Conservation (phyloP, 1,140 invertebrate species). For the Agraylea sexmaculata region DNA sequence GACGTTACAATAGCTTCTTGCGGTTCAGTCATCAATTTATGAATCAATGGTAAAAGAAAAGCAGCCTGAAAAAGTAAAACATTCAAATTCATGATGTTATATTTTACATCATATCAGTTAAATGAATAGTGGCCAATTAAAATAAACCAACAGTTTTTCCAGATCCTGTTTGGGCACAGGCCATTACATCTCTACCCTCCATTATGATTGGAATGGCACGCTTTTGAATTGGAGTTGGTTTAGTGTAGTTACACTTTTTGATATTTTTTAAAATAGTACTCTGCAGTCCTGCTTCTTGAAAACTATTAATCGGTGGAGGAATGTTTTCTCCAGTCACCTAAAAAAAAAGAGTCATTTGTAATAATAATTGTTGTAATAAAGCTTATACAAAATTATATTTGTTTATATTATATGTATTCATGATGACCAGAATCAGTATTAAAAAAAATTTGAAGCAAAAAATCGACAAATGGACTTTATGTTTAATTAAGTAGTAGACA, state of each 20-base stretch:
- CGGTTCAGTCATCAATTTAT: constrained; percentile 48
- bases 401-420: too few relatives aligned
- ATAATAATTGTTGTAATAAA: too few relatives aligned
- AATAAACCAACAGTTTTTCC: constrained; percentile 78
- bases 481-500: too few relatives aligned
- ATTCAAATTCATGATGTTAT: constrained; percentile 31
- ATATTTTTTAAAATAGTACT: constrained; percentile 65
- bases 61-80: constrained; percentile 53
- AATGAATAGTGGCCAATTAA: too few relatives aligned
- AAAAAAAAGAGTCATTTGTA: constrained; percentile 13
- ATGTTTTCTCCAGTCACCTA: constrained; percentile 55
- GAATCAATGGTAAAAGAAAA: constrained; percentile 83
- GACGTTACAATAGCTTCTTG: constrained; percentile 36
- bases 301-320: constrained; percentile 50
- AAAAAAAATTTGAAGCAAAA: too few relatives aligned
- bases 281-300: constrained; percentile 59
- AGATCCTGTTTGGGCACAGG: constrained; percentile 94
- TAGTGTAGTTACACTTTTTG: constrained; percentile 64
- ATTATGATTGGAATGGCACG: constrained; percentile 75
- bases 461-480: too few relatives aligned
- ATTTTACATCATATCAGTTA: too few relatives aligned
- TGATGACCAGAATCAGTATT: too few relatives aligned
- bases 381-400: too few relatives aligned
- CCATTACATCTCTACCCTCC: constrained; percentile 80
- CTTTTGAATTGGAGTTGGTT: constrained; percentile 91